Evolutionary conservation across 2,113 vertebrate species (phyloP), one percentile per base, ranked within the genome.

Genomic region (Hipposideros armiger): DNA sequence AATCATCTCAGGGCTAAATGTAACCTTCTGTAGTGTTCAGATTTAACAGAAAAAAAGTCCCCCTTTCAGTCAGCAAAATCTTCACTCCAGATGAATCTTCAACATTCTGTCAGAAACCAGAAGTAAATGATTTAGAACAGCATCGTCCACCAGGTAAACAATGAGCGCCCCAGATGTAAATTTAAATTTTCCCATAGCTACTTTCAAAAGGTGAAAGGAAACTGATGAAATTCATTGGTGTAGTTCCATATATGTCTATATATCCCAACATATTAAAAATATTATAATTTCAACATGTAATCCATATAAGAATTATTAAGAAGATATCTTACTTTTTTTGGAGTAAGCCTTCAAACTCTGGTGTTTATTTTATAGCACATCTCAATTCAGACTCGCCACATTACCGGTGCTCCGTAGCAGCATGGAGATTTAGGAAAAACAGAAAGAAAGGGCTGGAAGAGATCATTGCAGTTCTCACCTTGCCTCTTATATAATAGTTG

Each of bases 1-100:
- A 93, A 87, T 54, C 5, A 67, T 62, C 64, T 87, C 64, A 90
- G 54, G 36, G 50, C 8, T 96, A 62, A 66, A 89, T 70, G 24
- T 26, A 91, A 67, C 5, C 26, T 72, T 81, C 54, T 72, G 2
- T 69, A 80, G 7, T n/a, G 7, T 74, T 94, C 14, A 69, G 19
- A 80, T 67, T 91, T 76, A 77, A 72, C 32, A 80, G 4, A 32
- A 92, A 76, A 19, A 86, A 94, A 66, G 78, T 32, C 5, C 22
- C 19, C 5, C 42, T 92, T 87, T 67, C 2, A 0, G 10, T 91
- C 73, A 77, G 62, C 58, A 60, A 36, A 69, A 86, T 56, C 15
- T 78, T 94, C 5, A 2, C 22, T 54, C 28, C 32, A 72, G 5
- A 77, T 74, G 26, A 87, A 77, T 81, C 17, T 85, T 90, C 28